Conservation (phyloP, 2,888 invertebrate genomes). For the Proisotoma minuta region DNA sequence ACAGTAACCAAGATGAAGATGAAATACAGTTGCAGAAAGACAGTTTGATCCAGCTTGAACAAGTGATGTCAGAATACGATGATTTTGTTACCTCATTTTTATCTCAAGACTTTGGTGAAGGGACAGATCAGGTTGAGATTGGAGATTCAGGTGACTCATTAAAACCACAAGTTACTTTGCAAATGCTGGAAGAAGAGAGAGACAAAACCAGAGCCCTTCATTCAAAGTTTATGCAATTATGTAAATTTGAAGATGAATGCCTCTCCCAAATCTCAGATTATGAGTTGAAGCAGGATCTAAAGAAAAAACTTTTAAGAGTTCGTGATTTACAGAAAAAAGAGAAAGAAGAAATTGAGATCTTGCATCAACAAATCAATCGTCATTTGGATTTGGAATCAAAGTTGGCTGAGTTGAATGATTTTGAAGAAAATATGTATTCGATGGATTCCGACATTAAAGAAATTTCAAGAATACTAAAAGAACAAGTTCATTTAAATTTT, state of each 20-base stretch:
- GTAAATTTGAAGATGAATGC: not conserved
- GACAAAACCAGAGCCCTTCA: not conserved
- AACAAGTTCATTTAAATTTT: not conserved
- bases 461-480: not conserved
- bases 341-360: not conserved
- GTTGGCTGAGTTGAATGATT: not conserved
- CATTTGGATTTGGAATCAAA: not conserved
- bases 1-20: not conserved
- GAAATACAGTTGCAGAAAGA: not conserved
- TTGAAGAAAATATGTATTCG: not conserved
- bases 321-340: slow-evolving; percentile 7
- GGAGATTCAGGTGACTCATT: not conserved
- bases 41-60: not conserved
- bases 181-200: slow-evolving; percentile 1
- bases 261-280: not conserved
- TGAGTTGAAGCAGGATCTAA: not conserved
- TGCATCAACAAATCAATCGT: not conserved
- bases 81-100: not conserved
- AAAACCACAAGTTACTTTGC: not conserved
- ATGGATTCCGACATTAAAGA: not conserved
- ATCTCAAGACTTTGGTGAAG: not conserved
- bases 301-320: not conserved
- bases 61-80: not conserved
- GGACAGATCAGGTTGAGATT: not conserved
- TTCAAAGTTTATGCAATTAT: not conserved